These are phyloP conservation scores for Lates calcarifer DNA, from an alignment of 2,113 vertebrate species.

Conservation along the genomic window DNA sequence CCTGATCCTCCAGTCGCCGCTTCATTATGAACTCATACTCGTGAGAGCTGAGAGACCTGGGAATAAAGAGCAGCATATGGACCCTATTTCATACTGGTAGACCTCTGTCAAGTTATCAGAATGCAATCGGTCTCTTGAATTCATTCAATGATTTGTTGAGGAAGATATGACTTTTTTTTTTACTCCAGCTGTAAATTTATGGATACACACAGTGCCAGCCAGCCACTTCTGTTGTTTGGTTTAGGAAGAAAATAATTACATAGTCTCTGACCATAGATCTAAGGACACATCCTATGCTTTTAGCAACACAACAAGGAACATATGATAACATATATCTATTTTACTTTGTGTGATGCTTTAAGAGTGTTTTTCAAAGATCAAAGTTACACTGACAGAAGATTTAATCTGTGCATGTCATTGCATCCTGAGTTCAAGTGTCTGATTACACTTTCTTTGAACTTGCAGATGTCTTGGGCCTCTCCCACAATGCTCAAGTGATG, in stretches of 20 bases:
- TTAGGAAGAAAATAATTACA: background rate
- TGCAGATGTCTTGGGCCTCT: background rate
- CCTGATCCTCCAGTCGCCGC: slow-evolving; percentile 97
- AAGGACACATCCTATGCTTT: slow-evolving; percentile 10
- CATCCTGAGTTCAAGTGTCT: slow-evolving; percentile 1
- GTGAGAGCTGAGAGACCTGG: slow-evolving; percentile 74
- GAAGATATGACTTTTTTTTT: slow-evolving; percentile 26
- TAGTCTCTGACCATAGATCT: background rate
- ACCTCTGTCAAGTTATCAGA: slow-evolving; percentile 12
- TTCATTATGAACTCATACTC: slow-evolving; percentile 99
- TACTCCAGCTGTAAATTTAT: slow-evolving; percentile 26
- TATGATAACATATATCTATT: background rate
- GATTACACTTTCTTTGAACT: background rate
- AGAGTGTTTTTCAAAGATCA: background rate
- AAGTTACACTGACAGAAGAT: background rate
- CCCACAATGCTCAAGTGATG: background rate
- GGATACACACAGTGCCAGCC: slow-evolving; percentile 24
- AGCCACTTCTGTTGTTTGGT: slow-evolving; percentile 17
- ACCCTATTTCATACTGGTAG: slow-evolving; percentile 6
- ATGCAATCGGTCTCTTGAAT: slow-evolving; percentile 11
- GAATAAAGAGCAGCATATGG: slow-evolving; percentile 26
- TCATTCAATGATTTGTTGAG: background rate
- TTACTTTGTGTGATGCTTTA: background rate
- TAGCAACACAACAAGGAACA: background rate
- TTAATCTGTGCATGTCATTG: background rate